Evolutionary conservation across 1,140 invertebrate species (phyloP), one percentile per base, ranked within the genome.

Genomic region (Brachionus paranguensis): DNA sequence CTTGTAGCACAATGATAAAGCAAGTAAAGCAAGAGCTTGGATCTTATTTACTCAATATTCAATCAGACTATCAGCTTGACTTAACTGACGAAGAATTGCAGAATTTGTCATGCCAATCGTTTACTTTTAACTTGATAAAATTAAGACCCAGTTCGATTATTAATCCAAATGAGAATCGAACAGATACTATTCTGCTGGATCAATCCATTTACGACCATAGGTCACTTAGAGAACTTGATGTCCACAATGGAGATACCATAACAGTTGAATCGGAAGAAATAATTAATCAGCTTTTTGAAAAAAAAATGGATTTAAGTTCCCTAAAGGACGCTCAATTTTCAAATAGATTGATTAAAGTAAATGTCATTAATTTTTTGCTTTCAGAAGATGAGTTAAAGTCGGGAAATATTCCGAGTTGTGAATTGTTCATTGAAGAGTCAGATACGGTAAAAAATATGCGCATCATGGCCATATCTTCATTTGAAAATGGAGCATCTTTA

Each of bases 371-470:
- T 76, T 76, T 76, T 50, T 76, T 76, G 4, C 10, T 76, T 33
- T 47, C 12, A 12, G 24, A 76, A 24, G 20, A 76, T 47, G 72
- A 76, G 43, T 12, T 76, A 47, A 76, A 43, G 3, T 76, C 20
- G 4, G 45, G 72, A 27, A 53, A 53, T 76, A 33, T 72, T 17
- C n/a, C 10, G 43, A 41, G n/a, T 41, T 47, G 47, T 76, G 72
- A 76, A 17, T 47, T 76, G 17, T 76, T 33, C 24, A 27, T 76
- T 4, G 72, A 76, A 76, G 45, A 76, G 20, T 76, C 43, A 50
- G 72, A 76, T n/a, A 27, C 45, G 11, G 47, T 76, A 12, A 76
- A 76, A 76, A 76, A 76, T 50, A 53, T 76, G 41, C 72, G 72
- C 2, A 27, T 76, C 2, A 76, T 76, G 72, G 72, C 72, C 10